Evolutionary conservation across 2,888 invertebrate genomes (phyloP), one percentile per base, ranked within the genome.

Genomic region (Hirtodrosophila alboralis): DNA sequence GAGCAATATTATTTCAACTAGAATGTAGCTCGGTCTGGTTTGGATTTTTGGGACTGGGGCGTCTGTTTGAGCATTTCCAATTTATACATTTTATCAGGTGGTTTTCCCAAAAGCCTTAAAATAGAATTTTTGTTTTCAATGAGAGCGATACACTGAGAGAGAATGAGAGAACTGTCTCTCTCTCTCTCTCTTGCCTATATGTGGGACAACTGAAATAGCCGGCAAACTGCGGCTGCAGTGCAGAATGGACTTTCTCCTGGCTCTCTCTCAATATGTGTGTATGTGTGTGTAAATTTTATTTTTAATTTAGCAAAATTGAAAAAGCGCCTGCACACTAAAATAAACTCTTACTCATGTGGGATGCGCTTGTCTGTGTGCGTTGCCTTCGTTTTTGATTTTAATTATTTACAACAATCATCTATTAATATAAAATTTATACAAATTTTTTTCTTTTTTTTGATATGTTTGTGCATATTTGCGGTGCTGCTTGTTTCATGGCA

Each of bases 151-250:
- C 6, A 28, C 36, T 6, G 6, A 14, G 5, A 34, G 30, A 30
- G 23, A 23, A 10, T 5, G 21, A 30, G 8, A 12, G 14, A 18
- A 14, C 27, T n/a, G 9, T 23, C 14, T 31, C 27, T 30, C 37
- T 23, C 37, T 37, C 45, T 41, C 48, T 40, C 37, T 31, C 12
- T 48, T 10, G 36, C 62, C 30, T 4, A 3, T 74, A 83, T 79
- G 72, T 79, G 79, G 79, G 79, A 61, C 84, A 79, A 80, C 77
- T 61, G 65, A 68, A 72, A 83, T 83, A 83, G 77, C 72, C 79
- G 72, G 72, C 64, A 48, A n/a, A 73, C 16, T 57, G 66, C 38
- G 52, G 70, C 70, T 73, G 66, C 69, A 65, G n/a, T 71, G 74
- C 76, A 63, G 57, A 56, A 30, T 69, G 48, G 54, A 60, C 36